These are phyloP conservation scores for Thecocarcelia acutangulata DNA, from an alignment of 2,888 invertebrate species.

Conservation along the genomic window DNA sequence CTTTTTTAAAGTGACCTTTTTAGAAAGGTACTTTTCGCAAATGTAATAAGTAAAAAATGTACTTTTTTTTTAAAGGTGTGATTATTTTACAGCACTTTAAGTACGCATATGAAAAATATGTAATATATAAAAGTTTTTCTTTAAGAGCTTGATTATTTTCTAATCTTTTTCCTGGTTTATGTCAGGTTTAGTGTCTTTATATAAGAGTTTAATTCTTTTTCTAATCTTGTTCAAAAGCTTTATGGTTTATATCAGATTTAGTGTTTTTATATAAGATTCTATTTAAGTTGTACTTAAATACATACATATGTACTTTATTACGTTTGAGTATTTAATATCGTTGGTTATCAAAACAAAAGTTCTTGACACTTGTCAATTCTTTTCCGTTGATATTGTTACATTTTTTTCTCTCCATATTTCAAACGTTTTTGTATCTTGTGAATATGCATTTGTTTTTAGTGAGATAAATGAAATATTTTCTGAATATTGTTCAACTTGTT, in stretches of 20 bases:
- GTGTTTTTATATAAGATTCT: not conserved
- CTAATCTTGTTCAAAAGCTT: too few species aligned
- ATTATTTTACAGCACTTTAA: too few species aligned
- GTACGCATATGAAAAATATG: too few species aligned
- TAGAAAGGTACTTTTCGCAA: not conserved
- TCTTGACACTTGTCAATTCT: slow-evolving; percentile 49
- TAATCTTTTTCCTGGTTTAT: too few species aligned
- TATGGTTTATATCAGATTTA: too few species aligned
- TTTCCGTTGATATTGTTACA: slow-evolving; percentile 20
- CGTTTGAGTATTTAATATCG: not conserved
- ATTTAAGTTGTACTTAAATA: not conserved
- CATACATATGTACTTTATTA: not conserved
- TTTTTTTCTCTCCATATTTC: slow-evolving; percentile 17
- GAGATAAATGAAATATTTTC: slow-evolving; percentile 30
- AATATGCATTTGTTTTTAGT: slow-evolving; percentile 38
- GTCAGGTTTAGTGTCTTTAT: too few species aligned
- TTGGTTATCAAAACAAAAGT: slow-evolving; percentile 6
- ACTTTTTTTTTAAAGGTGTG: too few species aligned
- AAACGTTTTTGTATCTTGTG: slow-evolving; percentile 27
- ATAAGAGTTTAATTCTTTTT: too few species aligned
- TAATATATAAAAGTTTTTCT: too few species aligned
- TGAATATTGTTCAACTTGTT: slow-evolving; percentile 16
- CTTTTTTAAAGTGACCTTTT: not conserved
- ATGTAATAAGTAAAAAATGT: not conserved
- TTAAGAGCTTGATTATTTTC: too few species aligned